Base-by-base conservation (phyloP, 2,888 invertebrate species). In the Caenorhabditis japonica region DNA sequence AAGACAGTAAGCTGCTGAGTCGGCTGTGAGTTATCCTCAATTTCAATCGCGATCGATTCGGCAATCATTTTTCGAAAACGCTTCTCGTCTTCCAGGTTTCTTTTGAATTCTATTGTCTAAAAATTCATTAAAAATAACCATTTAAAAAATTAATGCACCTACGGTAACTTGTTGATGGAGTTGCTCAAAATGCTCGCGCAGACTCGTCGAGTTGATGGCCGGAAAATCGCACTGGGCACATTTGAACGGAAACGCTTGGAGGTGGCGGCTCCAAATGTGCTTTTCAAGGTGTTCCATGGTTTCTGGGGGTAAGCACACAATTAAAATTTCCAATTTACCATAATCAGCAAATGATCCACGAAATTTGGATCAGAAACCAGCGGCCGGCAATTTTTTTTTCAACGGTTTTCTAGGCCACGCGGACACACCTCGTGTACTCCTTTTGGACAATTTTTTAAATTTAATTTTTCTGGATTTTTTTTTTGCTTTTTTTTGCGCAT, bases 181-280 rank as follows among this genome's bases (percentile, higher is more conserved):
- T 0, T 55, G 58, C 13, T 33, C 33, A 27, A 72, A 81, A 41
- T 81, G 81, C 2, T 55, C 49, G 0, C 47, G 17, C 10, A 81
- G 47, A 43, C 55, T 61, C 10, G 49, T 49, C 0, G 66, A 44
- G 33, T 69, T 76, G n/a, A 82, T 52, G 0, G 80, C 74, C 13
- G 81, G 81, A 25, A 60, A 82, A 41, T 60, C 71, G 34, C 81
- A 82, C 21, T 68, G 30, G 8, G 73, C 66, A 43, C 81, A 82
- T 25, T 58, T 56, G 41, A 69, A 82, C 10, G 80, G 81, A 27
- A 79, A 82, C 7, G 61, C 70, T 34, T 70, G 56, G 8, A 82
- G 58, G 52, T 82, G 81, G 7, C 79, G 64, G 44, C 70, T 80
- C 81, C 81, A 82, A 41, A 82, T 79, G 46, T 82, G 81, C n/a